Percentiles rank a stretch among this genome's conserved stretches.
Evolutionary conservation across 2,113 vertebrate genomes (phyloP).

Genomic region (Dasyprocta punctata): DNA sequence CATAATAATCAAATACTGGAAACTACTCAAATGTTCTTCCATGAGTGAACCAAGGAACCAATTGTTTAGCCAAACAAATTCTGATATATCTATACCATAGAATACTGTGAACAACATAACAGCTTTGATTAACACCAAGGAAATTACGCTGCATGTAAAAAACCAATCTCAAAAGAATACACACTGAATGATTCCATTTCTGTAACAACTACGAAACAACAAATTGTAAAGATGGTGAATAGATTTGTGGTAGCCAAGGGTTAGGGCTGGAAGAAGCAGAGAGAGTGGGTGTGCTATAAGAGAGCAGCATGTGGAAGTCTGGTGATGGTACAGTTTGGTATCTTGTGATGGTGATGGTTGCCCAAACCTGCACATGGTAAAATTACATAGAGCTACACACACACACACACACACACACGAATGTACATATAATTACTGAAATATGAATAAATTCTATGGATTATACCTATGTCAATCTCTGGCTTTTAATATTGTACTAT

Average conservation of each 20-base stretch:
- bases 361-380: slow-evolving; percentile 9
- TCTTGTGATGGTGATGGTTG: background rate
- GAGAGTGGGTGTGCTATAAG: background rate
- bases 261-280: background rate
- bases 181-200: slow-evolving; percentile 17
- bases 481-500: background rate
- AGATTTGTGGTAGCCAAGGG: background rate
- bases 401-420: background rate
- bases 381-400: background rate
- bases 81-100: background rate
- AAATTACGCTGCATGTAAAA: slow-evolving; percentile 41
- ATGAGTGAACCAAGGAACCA: background rate
- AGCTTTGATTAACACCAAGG: slow-evolving; percentile 4
- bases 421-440: slow-evolving; percentile 15
- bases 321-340: background rate
- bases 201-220: slow-evolving; percentile 38
- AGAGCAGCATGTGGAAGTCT: background rate
- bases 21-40: background rate
- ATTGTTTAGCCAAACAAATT: background rate
- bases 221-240: background rate
- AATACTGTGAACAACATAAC: slow-evolving; percentile 21
- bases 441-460: slow-evolving; percentile 9
- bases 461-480: background rate
- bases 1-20: background rate
- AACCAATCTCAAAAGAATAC: slow-evolving; percentile 16